Conservation (phyloP, 2,797 vertebrate genomes). For the Eulemur albifrons region DNA sequence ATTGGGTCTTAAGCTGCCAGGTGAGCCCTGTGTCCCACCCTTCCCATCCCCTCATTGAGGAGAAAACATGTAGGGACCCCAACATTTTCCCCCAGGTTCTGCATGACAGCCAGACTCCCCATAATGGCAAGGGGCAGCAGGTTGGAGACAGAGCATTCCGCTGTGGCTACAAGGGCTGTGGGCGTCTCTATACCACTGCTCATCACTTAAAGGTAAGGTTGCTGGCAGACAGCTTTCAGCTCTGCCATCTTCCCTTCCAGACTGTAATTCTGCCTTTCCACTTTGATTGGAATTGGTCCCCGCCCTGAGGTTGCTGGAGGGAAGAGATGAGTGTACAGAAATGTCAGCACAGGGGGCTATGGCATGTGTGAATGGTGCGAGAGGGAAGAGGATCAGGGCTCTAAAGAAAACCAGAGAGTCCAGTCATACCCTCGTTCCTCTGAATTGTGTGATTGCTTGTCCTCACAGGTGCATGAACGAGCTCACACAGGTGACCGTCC, state of each 20-base stretch:
- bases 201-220: constrained; percentile 89
- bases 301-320: background rate
- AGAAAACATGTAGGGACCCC: background rate
- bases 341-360: background rate
- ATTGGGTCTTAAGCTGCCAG: background rate
- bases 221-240: background rate
- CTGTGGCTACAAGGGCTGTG: constrained; percentile 87
- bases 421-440: background rate
- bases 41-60: background rate
- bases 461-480: constrained; percentile 87
- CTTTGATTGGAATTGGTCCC: background rate
- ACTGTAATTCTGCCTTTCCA: background rate
- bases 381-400: background rate
- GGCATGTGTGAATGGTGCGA: background rate
- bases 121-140: constrained; percentile 81
- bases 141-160: constrained; percentile 83
- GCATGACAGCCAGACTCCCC: constrained; percentile 81
- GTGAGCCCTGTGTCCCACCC: background rate
- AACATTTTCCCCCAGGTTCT: constrained; percentile 79
- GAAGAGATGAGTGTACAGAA: background rate
- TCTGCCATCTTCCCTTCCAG: background rate
- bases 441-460: constrained; percentile 6
- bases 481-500: constrained; percentile 88
- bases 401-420: background rate
- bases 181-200: constrained; percentile 88